phyloP scores from a whole-genome alignment of 2,888 invertebrate genomes.

The Cremastobaeus sp. region DNA sequence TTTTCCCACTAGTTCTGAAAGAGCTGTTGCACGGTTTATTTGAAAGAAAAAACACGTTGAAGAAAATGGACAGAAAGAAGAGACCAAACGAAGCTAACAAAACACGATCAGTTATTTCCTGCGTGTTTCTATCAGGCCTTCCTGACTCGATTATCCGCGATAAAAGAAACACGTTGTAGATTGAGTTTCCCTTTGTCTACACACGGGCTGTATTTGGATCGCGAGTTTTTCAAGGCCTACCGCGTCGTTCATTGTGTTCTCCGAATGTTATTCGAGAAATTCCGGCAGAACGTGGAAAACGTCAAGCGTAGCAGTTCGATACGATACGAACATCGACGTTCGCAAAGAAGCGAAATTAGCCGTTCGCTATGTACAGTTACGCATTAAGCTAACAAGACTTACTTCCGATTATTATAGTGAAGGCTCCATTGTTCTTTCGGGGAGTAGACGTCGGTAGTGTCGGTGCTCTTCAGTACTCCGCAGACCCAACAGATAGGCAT shows the following conservation, averaged over 20 bases:
- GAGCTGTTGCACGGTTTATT: too few species aligned
- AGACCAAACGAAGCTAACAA: too few species aligned
- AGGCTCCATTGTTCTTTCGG: slow-evolving; percentile 69
- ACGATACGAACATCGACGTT: slow-evolving; percentile 55
- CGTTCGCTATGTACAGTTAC: slow-evolving; percentile 74
- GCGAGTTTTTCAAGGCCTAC: slow-evolving; percentile 26
- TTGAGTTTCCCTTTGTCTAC: too few species aligned
- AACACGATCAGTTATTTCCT: too few species aligned
- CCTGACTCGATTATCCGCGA: background rate
- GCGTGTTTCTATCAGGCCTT: slow-evolving; percentile 1
- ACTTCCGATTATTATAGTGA: slow-evolving; percentile 75
- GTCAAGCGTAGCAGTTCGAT: slow-evolving; percentile 47
- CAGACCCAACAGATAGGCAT: slow-evolving; percentile 60
- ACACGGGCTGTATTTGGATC: slow-evolving; percentile 7
- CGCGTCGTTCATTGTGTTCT: slow-evolving; percentile 39
- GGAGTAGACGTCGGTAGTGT: slow-evolving; percentile 65
- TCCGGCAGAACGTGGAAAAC: slow-evolving; percentile 56
- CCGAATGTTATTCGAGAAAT: slow-evolving; percentile 51
- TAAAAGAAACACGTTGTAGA: too few species aligned
- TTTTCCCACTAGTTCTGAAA: too few species aligned
- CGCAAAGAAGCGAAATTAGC: slow-evolving; percentile 70
- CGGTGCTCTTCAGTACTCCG: slow-evolving; percentile 65
- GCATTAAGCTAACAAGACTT: slow-evolving; percentile 75
- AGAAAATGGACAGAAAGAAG: too few species aligned
- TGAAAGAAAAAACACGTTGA: too few species aligned